phyloP scores from a whole-genome alignment of 1,140 invertebrate species.

The Trichonephila inaurata region DNA sequence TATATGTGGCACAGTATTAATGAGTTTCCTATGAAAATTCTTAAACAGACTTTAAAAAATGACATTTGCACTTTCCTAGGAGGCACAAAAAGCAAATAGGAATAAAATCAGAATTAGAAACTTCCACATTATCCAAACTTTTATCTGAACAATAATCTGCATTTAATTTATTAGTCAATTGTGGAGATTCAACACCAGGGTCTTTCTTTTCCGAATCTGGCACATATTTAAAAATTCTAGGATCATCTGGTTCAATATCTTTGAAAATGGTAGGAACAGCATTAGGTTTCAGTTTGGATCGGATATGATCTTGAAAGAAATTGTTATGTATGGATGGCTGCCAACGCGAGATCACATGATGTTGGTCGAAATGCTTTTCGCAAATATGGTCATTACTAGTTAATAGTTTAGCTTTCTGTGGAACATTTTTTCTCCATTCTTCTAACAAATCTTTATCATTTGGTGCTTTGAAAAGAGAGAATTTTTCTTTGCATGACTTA shows the following conservation, averaged over 20 bases:
- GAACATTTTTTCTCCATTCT: conserved; percentile 30
- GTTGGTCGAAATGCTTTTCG: conserved; percentile 54
- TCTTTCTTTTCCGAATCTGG: background rate
- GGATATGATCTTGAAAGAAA: background rate
- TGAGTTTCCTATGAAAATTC: too few species aligned
- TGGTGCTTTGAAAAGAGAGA: conserved; percentile 56
- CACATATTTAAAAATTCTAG: background rate
- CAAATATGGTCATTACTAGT: conserved; percentile 29
- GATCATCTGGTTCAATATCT: conserved; percentile 20
- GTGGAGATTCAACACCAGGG: too few species aligned
- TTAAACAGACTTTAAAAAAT: background rate
- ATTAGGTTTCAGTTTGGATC: conserved; percentile 33
- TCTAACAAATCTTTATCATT: conserved; percentile 33
- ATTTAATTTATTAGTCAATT: too few species aligned
- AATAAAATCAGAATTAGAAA: background rate
- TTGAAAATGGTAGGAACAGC: conserved; percentile 56
- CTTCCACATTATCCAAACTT: background rate
- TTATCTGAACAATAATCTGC: too few species aligned
- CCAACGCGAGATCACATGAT: conserved; percentile 36
- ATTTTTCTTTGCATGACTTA: conserved; percentile 50
- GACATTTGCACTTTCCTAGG: background rate
- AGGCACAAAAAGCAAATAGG: conserved; percentile 36
- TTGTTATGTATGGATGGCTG: background rate
- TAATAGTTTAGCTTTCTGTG: background rate
- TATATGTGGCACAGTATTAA: too few species aligned